Evolutionary conservation across 2,888 invertebrate species (phyloP).

Genomic region (Stenotaenia linearis): DNA sequence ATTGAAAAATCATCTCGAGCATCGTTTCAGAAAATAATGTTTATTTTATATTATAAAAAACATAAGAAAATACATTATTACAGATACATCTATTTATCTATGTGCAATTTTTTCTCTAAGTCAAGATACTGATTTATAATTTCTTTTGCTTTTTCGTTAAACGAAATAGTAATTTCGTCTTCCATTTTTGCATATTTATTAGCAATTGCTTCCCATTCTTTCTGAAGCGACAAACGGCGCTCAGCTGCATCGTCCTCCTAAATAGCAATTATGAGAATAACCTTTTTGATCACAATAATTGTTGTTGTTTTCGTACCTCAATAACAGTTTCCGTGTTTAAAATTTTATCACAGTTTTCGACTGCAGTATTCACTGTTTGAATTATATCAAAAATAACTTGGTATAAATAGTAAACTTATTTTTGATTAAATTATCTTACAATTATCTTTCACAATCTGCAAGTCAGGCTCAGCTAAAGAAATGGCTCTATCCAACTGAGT

Average conservation of each 20-base stretch:
- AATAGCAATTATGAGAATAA: background rate
- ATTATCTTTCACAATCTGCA: conserved; percentile 60
- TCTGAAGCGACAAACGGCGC: background rate
- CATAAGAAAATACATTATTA: background rate
- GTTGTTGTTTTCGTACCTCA: background rate
- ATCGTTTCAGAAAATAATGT: background rate
- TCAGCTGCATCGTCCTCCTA: background rate
- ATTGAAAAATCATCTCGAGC: background rate
- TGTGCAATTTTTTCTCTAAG: background rate
- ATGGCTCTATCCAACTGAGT: conserved; percentile 64
- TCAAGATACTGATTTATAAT: background rate
- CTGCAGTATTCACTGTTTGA: background rate
- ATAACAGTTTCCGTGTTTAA: background rate
- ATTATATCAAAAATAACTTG: background rate
- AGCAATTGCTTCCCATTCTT: background rate
- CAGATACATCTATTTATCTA: background rate
- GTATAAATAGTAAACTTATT: background rate
- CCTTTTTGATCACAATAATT: background rate
- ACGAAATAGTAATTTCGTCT: background rate
- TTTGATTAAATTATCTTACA: too few relatives aligned
- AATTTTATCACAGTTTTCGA: background rate
- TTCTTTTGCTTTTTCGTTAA: background rate
- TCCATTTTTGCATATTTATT: background rate
- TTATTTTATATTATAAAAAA: background rate
- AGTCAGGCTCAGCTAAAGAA: conserved; percentile 56